These are phyloP conservation scores for Thunnus maccoyii DNA, from an alignment of 2,113 vertebrate species.

Conservation along the genomic window DNA sequence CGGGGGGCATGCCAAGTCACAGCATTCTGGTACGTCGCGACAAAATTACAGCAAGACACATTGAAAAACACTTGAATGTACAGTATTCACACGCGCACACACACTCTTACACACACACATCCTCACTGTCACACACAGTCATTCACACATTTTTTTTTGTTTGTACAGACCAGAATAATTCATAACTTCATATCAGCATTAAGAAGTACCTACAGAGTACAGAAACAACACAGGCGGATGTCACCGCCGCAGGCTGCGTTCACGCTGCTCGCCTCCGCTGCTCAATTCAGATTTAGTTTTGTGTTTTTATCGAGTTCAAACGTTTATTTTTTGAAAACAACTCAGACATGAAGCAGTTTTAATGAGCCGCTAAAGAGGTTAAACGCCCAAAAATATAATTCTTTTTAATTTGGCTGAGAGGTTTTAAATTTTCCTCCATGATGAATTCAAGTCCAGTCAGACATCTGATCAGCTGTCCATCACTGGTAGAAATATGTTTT, in stretches of 20 bases:
- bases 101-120: conserved; percentile 17
- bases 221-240: conserved; percentile 38
- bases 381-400: not conserved
- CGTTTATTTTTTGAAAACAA: not conserved
- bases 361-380: not conserved
- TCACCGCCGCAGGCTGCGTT: conserved; percentile 28
- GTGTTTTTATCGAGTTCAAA: not conserved
- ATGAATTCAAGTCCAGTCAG: no score
- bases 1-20: conserved; percentile 75
- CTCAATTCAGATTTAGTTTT: not conserved
- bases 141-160: conserved; percentile 50
- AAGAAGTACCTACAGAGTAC: conserved; percentile 81
- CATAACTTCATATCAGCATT: conserved; percentile 82
- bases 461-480: no score
- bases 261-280: not conserved
- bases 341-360: not conserved
- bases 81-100: conserved; percentile 32
- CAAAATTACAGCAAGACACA: conserved; percentile 77
- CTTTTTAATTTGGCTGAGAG: not conserved
- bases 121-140: conserved; percentile 25
- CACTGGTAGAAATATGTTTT: no score
- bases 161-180: conserved; percentile 77
- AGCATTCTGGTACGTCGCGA: conserved; percentile 76
- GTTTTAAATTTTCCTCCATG: not conserved
- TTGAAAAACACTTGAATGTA: conserved; percentile 53